These are phyloP conservation scores for Malurus splendens DNA, from an alignment of 2,797 vertebrate genomes.

Conservation along the genomic window DNA sequence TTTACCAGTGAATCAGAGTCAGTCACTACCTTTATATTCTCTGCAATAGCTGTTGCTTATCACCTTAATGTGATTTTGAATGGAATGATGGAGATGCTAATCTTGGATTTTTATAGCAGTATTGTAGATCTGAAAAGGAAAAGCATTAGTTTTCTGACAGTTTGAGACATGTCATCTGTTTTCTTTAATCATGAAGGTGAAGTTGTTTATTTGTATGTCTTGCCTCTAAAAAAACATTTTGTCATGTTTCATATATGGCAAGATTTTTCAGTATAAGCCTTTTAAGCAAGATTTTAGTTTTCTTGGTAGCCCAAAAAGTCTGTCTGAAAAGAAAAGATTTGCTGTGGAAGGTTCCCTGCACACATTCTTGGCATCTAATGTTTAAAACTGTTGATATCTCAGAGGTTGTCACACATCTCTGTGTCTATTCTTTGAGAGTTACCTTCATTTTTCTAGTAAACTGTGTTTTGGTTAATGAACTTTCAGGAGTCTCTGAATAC, in stretches of 20 bases:
- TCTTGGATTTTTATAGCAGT: neutral
- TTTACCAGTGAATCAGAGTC: neutral
- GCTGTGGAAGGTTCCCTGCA: neutral
- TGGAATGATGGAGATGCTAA: neutral
- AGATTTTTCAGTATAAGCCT: neutral
- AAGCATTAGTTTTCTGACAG: neutral
- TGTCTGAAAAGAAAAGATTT: neutral
- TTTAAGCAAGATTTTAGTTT: neutral
- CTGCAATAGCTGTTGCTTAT: neutral
- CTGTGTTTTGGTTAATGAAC: neutral
- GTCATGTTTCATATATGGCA: neutral
- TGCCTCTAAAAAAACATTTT: neutral
- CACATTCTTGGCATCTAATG: neutral
- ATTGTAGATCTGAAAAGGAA: neutral
- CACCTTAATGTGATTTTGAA: neutral
- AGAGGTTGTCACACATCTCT: neutral
- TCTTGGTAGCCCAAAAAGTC: neutral
- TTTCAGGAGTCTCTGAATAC: neutral
- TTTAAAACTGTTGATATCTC: neutral
- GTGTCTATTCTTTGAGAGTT: neutral
- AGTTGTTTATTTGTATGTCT: neutral
- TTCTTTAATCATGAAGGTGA: conserved; percentile 6
- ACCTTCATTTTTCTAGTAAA: neutral
- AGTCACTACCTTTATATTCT: neutral
- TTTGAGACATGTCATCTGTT: neutral